These are phyloP conservation scores for Porites australiensis DNA, from an alignment of 64 coral and sea anemone species.

Conservation along the genomic window DNA sequence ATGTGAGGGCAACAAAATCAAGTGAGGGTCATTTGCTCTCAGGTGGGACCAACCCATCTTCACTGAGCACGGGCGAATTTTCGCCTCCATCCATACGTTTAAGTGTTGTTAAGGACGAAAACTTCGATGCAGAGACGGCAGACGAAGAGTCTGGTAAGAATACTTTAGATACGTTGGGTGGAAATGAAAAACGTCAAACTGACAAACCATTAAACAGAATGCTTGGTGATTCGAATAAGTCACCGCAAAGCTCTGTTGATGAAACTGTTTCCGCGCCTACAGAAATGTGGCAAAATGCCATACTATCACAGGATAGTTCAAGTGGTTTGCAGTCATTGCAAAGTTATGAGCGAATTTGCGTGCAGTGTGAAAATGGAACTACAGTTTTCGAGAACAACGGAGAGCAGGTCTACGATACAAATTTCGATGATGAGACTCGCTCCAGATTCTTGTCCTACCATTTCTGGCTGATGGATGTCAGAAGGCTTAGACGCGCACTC, in stretches of 20 bases:
- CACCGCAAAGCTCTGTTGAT: background rate
- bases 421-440: background rate
- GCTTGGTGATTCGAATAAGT: background rate
- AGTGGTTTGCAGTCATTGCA: background rate
- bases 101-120: background rate
- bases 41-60: background rate
- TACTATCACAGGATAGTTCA: background rate
- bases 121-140: background rate
- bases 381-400: background rate
- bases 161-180: background rate
- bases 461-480: constrained; percentile 59
- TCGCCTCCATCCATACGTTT: background rate
- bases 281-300: background rate
- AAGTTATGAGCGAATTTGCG: background rate
- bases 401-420: background rate
- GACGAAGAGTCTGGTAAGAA: no score
- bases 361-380: background rate
- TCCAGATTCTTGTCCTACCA: constrained; percentile 39
- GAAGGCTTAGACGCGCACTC: constrained; percentile 45
- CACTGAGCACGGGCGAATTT: background rate
- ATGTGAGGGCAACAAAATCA: background rate
- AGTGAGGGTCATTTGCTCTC: background rate
- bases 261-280: background rate
- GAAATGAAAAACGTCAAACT: no score
- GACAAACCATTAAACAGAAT: background rate